Conservation (phyloP, 2,888 invertebrate genomes). For the Pseudococcus jackbeardsleyi region DNA sequence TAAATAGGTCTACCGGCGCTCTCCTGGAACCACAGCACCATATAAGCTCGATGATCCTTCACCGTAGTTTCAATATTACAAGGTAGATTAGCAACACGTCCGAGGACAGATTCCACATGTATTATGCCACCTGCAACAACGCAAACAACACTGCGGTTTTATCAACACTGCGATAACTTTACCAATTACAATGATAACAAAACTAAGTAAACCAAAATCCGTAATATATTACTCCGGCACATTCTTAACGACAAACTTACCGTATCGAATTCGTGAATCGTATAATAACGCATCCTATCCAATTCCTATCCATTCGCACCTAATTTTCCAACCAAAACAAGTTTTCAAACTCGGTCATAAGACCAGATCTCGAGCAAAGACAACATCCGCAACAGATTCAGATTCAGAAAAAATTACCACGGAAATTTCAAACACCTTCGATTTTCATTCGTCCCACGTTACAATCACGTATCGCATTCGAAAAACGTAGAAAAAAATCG, state of each 20-base stretch:
- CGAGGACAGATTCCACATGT: slow-evolving; percentile 86
- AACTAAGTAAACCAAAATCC: background rate
- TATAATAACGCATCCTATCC: background rate
- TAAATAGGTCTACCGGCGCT: slow-evolving; percentile 89
- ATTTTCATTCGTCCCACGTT: background rate
- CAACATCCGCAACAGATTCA: too few species aligned
- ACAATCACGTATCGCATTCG: slow-evolving; percentile 5
- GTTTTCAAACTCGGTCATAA: background rate
- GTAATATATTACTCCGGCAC: background rate
- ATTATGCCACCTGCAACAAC: slow-evolving; percentile 77
- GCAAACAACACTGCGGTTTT: background rate
- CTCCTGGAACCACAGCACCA: slow-evolving; percentile 93
- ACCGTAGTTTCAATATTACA: slow-evolving; percentile 90
- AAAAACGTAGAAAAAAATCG: background rate
- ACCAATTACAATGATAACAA: background rate
- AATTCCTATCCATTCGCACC: background rate
- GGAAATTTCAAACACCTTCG: background rate
- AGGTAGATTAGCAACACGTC: slow-evolving; percentile 85
- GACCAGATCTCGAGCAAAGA: too few species aligned
- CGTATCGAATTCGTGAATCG: background rate
- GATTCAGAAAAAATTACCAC: too few species aligned
- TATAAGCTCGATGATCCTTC: slow-evolving; percentile 88
- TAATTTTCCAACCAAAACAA: background rate
- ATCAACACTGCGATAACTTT: background rate
- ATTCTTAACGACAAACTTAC: slow-evolving; percentile 1